These are phyloP conservation scores for Samia ricini DNA, from an alignment of 1,140 invertebrate genomes.

Conservation along the genomic window DNA sequence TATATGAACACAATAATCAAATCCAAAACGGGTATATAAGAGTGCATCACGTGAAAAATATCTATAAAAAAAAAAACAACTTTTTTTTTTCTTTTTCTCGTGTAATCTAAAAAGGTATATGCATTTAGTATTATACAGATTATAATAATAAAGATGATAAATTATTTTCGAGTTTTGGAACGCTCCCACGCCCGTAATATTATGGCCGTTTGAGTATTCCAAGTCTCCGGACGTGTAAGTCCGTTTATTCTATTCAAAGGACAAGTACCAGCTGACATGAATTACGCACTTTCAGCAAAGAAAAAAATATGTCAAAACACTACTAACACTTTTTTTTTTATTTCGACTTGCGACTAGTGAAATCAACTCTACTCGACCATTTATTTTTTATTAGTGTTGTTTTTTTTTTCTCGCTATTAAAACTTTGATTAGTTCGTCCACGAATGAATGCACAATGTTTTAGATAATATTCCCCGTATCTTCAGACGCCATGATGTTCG, in stretches of 20 bases:
- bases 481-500: constrained; percentile 42
- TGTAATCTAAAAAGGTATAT: constrained; percentile 68
- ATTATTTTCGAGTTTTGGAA: constrained; percentile 49
- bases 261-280: constrained; percentile 77
- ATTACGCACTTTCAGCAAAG: constrained; percentile 79
- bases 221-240: constrained; percentile 32
- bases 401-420: constrained; percentile 51
- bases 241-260: constrained; percentile 48
- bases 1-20: constrained; percentile 56
- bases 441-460: constrained; percentile 63
- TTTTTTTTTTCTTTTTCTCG: constrained; percentile 43
- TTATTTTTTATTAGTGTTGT: constrained; percentile 63
- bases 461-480: constrained; percentile 53
- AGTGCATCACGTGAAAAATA: constrained; percentile 72
- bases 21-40: constrained; percentile 54
- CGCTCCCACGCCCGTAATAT: constrained; percentile 47
- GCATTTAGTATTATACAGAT: constrained; percentile 67
- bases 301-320: constrained; percentile 80
- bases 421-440: constrained; percentile 64
- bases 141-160: constrained; percentile 40
- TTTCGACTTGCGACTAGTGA: constrained; percentile 78
- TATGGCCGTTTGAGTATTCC: constrained; percentile 62
- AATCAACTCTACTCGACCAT: constrained; percentile 78
- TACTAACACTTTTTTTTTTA: constrained; percentile 75
- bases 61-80: constrained; percentile 38